These are phyloP conservation scores for Eupsilia transversa DNA, from an alignment of 2,888 invertebrate species.

Conservation along the genomic window DNA sequence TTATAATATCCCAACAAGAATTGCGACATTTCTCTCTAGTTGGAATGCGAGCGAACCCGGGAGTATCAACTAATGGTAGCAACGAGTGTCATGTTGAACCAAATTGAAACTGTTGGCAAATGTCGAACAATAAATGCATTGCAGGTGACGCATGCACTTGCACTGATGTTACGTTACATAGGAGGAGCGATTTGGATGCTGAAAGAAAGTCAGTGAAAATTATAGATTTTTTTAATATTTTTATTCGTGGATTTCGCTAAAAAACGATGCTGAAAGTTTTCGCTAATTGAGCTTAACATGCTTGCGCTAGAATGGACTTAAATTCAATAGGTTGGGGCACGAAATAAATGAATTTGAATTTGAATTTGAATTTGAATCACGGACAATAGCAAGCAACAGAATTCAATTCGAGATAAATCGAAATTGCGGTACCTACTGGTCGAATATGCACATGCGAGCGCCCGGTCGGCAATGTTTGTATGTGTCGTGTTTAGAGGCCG, in stretches of 20 bases:
- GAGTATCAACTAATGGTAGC: constrained; percentile 55
- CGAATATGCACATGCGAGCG: too few species aligned
- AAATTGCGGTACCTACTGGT: too few species aligned
- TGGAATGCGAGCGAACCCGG: constrained; percentile 43
- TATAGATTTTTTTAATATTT: too few species aligned
- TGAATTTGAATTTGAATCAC: too few species aligned
- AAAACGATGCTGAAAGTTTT: not conserved
- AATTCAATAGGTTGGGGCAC: not conserved
- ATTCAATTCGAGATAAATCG: too few species aligned
- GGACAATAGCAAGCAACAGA: too few species aligned
- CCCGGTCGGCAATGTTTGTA: too few species aligned
- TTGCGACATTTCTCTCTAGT: constrained; percentile 12
- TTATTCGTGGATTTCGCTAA: not conserved
- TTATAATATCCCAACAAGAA: not conserved
- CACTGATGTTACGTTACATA: not conserved
- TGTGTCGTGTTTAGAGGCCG: too few species aligned
- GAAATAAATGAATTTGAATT: too few species aligned
- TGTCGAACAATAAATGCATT: constrained; percentile 68
- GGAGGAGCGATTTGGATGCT: constrained; percentile 34
- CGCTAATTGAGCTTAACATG: not conserved
- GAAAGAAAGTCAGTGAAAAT: not conserved
- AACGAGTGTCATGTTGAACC: constrained; percentile 59
- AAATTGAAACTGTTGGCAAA: constrained; percentile 65
- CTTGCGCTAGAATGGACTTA: not conserved
- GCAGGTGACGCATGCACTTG: constrained; percentile 58